phyloP scores from a whole-genome alignment of 1,140 invertebrate species.

The Brachionus rubens region DNA sequence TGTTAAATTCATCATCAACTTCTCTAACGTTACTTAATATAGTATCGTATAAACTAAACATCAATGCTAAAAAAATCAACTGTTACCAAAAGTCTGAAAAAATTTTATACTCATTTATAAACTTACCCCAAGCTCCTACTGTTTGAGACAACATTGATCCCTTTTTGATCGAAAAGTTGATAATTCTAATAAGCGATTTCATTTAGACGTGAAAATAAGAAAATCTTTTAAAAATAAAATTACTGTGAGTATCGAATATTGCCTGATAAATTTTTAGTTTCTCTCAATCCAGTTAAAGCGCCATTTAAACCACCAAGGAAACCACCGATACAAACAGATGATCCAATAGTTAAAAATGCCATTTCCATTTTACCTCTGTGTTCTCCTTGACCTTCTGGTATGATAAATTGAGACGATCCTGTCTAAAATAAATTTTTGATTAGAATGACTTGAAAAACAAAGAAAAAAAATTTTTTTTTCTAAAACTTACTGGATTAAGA shows the following conservation, averaged over 20 bases:
- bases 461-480: background rate
- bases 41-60: conserved; percentile 46
- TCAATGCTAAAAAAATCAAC: conserved; percentile 16
- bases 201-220: background rate
- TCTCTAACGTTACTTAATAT: conserved; percentile 39
- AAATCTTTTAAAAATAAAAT: background rate
- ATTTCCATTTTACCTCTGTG: conserved; percentile 46
- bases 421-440: background rate
- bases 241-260: conserved; percentile 43
- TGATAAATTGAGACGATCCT: conserved; percentile 19
- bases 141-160: conserved; percentile 31
- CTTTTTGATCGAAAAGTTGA: conserved; percentile 39
- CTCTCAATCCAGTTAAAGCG: background rate
- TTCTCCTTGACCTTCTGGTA: conserved; percentile 37
- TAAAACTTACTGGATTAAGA: conserved; percentile 32
- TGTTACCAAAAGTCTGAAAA: background rate
- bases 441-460: no score
- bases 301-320: conserved; percentile 38
- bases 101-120: background rate
- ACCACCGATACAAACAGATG: conserved; percentile 36
- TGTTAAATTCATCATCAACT: conserved; percentile 37
- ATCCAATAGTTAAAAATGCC: conserved; percentile 44
- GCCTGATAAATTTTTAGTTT: conserved; percentile 41
- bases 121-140: conserved; percentile 27
- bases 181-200: background rate